Percentiles rank a stretch among this genome's conserved stretches.
phyloP scores from a whole-genome alignment of 2,888 invertebrate species.

The Melinaea marsaeus region DNA sequence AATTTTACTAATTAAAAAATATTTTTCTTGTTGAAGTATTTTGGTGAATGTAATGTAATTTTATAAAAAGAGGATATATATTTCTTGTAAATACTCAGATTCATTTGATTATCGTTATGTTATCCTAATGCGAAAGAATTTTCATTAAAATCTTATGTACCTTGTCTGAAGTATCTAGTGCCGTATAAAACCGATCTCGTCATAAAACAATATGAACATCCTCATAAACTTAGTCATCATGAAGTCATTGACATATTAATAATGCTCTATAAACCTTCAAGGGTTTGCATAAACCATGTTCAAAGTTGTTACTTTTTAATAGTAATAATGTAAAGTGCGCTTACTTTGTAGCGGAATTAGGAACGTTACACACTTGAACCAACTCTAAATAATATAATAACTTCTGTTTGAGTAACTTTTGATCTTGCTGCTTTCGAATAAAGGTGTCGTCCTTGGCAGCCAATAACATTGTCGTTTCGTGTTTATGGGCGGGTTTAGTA shows the following conservation, averaged over 20 bases:
- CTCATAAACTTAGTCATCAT: slow-evolving; percentile 21
- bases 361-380: slow-evolving; percentile 49
- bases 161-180: not conserved
- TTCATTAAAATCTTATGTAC: not conserved
- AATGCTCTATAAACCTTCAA: slow-evolving; percentile 37
- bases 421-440: slow-evolving; percentile 32
- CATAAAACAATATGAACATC: slow-evolving; percentile 21
- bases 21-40: no score
- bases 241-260: slow-evolving; percentile 9
- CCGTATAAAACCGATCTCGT: not conserved
- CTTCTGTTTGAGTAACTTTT: slow-evolving; percentile 13
- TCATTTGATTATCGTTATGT: no score
- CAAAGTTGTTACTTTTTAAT: slow-evolving; percentile 70
- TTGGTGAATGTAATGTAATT: no score
- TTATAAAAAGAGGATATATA: no score
- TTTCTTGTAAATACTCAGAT: no score
- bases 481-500: slow-evolving; percentile 39
- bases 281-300: slow-evolving; percentile 43
- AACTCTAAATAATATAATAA: not conserved
- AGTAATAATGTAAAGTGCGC: slow-evolving; percentile 70
- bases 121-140: not conserved
- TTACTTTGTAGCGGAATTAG: slow-evolving; percentile 70
- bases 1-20: no score
- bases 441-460: slow-evolving; percentile 25
- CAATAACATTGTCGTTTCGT: slow-evolving; percentile 44